A percentile compares a stretch with the other conserved stretches of the same genome.
These are phyloP conservation scores for Pachycephus smyrnensis DNA, from an alignment of 2,888 invertebrate species.

Conservation along the genomic window DNA sequence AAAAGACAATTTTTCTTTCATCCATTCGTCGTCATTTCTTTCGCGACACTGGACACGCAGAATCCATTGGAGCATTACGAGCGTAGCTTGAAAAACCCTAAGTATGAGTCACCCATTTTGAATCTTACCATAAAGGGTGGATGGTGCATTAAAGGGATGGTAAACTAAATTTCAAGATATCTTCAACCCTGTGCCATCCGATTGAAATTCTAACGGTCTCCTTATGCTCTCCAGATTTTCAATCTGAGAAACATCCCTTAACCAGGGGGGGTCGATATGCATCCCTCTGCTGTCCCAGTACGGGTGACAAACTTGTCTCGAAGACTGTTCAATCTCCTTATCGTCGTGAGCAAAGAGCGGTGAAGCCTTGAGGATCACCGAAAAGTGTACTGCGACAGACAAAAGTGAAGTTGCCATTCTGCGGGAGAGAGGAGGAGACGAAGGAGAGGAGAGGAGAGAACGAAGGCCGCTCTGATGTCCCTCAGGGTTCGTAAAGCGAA, in stretches of 20 bases:
- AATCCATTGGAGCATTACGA: background rate
- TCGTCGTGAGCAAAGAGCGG: constrained; percentile 10
- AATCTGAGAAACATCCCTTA: background rate
- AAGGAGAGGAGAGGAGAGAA: constrained; percentile 16
- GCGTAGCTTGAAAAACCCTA: background rate
- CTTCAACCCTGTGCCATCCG: too few species aligned
- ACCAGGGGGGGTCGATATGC: background rate
- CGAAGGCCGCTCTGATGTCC: constrained; percentile 30
- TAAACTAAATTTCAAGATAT: background rate
- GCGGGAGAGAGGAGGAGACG: constrained; percentile 10
- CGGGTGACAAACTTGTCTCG: constrained; percentile 16
- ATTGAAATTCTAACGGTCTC: background rate
- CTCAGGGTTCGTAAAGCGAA: constrained; percentile 46
- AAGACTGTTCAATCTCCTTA: constrained; percentile 30
- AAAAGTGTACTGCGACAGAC: constrained; percentile 31
- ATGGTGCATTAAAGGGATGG: too few species aligned
- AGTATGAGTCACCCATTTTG: background rate
- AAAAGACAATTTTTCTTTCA: constrained; percentile 26
- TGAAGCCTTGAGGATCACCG: background rate
- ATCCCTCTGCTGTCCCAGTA: background rate
- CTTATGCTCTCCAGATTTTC: background rate
- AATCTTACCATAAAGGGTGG: background rate
- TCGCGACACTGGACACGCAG: background rate
- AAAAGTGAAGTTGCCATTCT: constrained; percentile 39
- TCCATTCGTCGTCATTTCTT: background rate